Evolutionary conservation across 2,888 invertebrate species (phyloP).

Genomic region (Lasioglossum lativentre): DNA sequence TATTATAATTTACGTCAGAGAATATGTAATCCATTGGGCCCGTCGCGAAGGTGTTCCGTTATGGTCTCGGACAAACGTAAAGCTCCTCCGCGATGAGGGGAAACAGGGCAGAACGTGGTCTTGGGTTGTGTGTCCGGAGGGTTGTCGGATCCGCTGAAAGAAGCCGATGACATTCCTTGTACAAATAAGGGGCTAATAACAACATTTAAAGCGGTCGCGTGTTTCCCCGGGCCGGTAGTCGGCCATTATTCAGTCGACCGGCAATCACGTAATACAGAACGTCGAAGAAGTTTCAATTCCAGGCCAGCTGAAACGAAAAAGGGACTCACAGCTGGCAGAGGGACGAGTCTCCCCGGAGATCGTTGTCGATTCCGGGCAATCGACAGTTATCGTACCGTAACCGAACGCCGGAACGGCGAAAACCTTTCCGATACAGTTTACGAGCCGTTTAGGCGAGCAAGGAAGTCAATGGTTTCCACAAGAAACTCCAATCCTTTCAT

Average conservation of each 20-base stretch:
- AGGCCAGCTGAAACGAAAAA: slow-evolving; percentile 31
- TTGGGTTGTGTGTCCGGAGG: slow-evolving; percentile 31
- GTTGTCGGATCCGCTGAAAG: slow-evolving; percentile 47
- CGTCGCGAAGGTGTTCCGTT: not conserved
- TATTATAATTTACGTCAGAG: not conserved
- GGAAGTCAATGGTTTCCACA: not conserved
- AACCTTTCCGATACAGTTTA: slow-evolving; percentile 1
- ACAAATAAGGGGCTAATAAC: slow-evolving; percentile 61
- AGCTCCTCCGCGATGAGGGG: slow-evolving; percentile 21
- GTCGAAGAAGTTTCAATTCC: slow-evolving; percentile 48
- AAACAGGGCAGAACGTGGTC: slow-evolving; percentile 47
- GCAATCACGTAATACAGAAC: slow-evolving; percentile 53
- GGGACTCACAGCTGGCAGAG: slow-evolving; percentile 30
- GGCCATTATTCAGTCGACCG: slow-evolving; percentile 50
- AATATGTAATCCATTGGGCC: not conserved
- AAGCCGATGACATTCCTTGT: slow-evolving; percentile 62
- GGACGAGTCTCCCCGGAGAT: slow-evolving; percentile 5
- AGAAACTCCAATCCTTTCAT: not conserved
- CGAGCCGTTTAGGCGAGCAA: not conserved
- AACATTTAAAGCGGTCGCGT: slow-evolving; percentile 60
- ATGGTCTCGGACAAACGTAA: not conserved
- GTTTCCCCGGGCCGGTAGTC: slow-evolving; percentile 53
- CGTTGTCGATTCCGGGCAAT: not conserved
- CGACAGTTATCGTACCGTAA: slow-evolving; percentile 9
- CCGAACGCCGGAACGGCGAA: slow-evolving; percentile 4